A percentile compares a stretch with the other conserved stretches of the same genome.
Conservation (phyloP, 2,888 invertebrate genomes). For the Resseliella maxima region DNA sequence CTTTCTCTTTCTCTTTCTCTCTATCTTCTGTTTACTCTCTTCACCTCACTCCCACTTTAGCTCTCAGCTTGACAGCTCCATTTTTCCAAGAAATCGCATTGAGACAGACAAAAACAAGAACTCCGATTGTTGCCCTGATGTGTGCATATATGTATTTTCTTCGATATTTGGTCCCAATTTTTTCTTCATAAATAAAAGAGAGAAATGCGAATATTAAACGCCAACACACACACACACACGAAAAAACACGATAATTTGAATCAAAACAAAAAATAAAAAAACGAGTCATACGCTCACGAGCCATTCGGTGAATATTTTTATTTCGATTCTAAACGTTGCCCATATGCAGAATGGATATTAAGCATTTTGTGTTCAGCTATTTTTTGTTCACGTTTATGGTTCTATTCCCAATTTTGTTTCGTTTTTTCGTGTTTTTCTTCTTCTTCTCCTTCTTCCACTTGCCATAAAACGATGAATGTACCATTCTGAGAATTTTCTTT, state of each 20-base stretch:
- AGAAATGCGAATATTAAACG: neutral
- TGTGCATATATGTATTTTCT: neutral
- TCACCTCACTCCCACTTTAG: too few species aligned
- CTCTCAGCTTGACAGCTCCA: conserved; percentile 26
- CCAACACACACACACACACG: neutral
- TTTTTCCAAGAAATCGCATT: neutral
- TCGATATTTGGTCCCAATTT: neutral
- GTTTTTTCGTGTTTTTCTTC: neutral
- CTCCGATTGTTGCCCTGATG: neutral
- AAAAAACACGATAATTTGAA: neutral
- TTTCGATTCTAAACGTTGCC: neutral
- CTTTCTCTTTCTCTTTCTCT: neutral
- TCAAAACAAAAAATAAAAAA: neutral
- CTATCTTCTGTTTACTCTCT: neutral
- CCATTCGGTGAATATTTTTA: neutral
- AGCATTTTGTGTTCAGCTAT: neutral
- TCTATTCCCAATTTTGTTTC: neutral
- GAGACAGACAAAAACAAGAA: neutral
- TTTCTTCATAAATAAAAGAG: neutral
- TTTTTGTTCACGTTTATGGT: too few species aligned
- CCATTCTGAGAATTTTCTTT: too few species aligned
- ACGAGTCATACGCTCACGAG: neutral
- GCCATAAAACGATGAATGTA: too few species aligned
- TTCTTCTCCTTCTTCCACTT: neutral
- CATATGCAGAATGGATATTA: neutral